Percentiles rank a stretch among this genome's conserved stretches.
Evolutionary conservation across 2,888 invertebrate genomes (phyloP).

Genomic region (Neoitamus cyanurus): DNA sequence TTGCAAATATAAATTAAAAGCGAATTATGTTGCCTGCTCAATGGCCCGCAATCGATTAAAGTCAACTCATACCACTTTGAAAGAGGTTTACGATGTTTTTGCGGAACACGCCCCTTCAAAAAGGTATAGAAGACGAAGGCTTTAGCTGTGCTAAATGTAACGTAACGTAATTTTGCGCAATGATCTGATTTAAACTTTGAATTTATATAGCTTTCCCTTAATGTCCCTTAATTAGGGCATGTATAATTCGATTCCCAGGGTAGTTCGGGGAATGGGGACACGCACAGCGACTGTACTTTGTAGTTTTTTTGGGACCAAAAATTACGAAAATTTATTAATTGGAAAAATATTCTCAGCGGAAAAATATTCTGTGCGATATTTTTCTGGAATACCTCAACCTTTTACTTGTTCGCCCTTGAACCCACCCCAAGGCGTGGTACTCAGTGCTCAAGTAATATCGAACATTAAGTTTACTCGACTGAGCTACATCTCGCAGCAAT

Average conservation of each 20-base stretch:
- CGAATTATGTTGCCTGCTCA: conserved; percentile 23
- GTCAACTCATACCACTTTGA: conserved; percentile 30
- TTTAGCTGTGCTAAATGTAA: conserved; percentile 24
- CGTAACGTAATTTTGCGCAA: conserved; percentile 31
- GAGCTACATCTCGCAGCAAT: background rate
- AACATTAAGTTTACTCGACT: background rate
- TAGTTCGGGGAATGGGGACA: background rate
- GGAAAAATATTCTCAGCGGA: too few species aligned
- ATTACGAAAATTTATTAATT: too few species aligned
- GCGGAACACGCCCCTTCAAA: background rate
- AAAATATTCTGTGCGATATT: too few species aligned
- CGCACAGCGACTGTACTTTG: background rate
- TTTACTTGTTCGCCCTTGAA: too few species aligned
- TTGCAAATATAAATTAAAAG: conserved; percentile 30
- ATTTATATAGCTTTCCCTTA: background rate
- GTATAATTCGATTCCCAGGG: background rate
- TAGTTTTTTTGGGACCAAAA: too few species aligned
- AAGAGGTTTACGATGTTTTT: conserved; percentile 30
- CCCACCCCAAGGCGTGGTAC: too few species aligned
- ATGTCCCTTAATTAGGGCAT: conserved; percentile 17
- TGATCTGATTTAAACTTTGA: conserved; percentile 19
- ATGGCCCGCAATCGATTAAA: conserved; percentile 30
- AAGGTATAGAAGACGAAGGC: background rate
- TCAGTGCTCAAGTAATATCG: background rate
- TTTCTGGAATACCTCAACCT: too few species aligned